A percentile compares a stretch with the other conserved stretches of the same genome.
Conservation (phyloP, 30 jellyfish, hydroid and myxozoan genomes). For the Cassiopea andromeda region DNA sequence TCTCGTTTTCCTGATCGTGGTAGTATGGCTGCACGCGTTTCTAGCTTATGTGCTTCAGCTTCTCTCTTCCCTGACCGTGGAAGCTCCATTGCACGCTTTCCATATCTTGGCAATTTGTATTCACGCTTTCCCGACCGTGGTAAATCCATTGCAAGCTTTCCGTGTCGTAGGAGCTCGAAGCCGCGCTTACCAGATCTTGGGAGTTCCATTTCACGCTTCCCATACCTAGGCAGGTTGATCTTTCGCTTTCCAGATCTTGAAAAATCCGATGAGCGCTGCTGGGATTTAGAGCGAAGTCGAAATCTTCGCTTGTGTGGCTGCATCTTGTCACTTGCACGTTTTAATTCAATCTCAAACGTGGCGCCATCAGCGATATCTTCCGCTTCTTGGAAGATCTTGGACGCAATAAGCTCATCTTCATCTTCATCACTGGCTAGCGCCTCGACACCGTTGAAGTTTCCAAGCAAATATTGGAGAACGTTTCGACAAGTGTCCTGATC, state of each 20-base stretch:
- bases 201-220: constrained; percentile 20
- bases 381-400: not conserved
- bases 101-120: constrained; percentile 24
- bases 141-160: not conserved
- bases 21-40: not conserved
- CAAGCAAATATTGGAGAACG: constrained; percentile 37
- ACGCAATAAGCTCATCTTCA: not conserved
- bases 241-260: constrained; percentile 37
- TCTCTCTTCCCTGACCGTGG: constrained; percentile 33
- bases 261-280: constrained; percentile 5
- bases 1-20: constrained; percentile 51
- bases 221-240: constrained; percentile 14
- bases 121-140: constrained; percentile 57
- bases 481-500: constrained; percentile 36
- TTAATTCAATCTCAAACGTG: not conserved
- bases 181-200: constrained; percentile 31
- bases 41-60: constrained; percentile 9
- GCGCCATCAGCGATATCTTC: not conserved
- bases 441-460: constrained; percentile 33
- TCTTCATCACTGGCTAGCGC: constrained; percentile 9
- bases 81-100: constrained; percentile 17
- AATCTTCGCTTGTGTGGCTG: not conserved
- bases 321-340: not conserved
- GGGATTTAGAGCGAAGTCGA: not conserved
- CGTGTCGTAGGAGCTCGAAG: constrained; percentile 5